phyloP scores from a whole-genome alignment of 2,797 vertebrate genomes.

The Psittacula derbiana region DNA sequence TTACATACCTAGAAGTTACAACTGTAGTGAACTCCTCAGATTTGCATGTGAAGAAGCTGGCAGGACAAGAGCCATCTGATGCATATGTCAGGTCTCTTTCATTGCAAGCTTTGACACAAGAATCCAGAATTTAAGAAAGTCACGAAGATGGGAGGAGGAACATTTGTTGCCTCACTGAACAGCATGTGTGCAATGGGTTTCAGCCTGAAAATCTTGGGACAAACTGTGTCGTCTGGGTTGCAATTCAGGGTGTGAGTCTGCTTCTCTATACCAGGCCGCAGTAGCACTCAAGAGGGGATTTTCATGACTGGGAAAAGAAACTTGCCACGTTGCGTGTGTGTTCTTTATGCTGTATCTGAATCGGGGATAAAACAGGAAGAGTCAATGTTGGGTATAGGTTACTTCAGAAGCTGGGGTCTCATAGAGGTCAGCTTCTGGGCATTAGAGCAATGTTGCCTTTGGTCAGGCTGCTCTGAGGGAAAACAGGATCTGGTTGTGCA shows the following conservation, averaged over 20 bases:
- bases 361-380: not conserved
- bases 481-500: not conserved
- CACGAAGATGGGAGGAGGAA: not conserved
- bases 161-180: not conserved
- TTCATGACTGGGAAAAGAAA: not conserved
- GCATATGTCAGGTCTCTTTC: not conserved
- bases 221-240: not conserved
- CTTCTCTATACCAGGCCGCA: not conserved
- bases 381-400: not conserved
- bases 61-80: not conserved
- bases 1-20: not conserved
- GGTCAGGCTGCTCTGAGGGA: not conserved
- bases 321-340: not conserved
- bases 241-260: not conserved
- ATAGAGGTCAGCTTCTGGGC: not conserved
- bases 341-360: not conserved
- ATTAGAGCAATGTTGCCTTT: fast-evolving
- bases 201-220: not conserved
- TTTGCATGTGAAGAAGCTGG: not conserved
- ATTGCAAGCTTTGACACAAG: not conserved
- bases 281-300: not conserved
- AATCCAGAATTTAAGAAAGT: not conserved
- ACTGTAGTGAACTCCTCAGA: not conserved
- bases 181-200: not conserved
- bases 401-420: not conserved